Evolutionary conservation across 2,888 invertebrate species (phyloP).

Genomic region (Lasius platythorax): DNA sequence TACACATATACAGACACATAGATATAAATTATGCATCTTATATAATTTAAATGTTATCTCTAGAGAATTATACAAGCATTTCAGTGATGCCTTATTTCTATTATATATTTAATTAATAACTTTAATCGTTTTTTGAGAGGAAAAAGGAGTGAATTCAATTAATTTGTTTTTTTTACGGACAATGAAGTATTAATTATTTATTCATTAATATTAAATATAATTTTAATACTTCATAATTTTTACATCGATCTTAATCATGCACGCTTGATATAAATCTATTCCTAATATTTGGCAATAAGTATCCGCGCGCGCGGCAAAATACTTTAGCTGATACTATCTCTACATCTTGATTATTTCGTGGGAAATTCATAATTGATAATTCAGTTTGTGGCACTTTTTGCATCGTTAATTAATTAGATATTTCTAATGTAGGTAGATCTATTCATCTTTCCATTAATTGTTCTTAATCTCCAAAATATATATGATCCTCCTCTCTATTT

Average conservation of each 20-base stretch:
- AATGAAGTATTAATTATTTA: not conserved
- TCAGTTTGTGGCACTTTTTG: not conserved
- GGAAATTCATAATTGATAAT: not conserved
- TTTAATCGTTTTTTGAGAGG: not conserved
- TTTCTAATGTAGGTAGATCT: not conserved
- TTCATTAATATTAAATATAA: slow-evolving; percentile 13
- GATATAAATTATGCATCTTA: not conserved
- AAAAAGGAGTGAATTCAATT: not conserved
- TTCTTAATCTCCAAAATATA: not conserved
- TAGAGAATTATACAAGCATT: not conserved
- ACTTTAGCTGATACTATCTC: not conserved
- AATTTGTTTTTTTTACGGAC: not conserved
- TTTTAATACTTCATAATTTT: slow-evolving; percentile 15
- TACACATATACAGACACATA: not conserved
- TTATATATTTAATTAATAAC: not conserved
- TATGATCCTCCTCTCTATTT: not conserved
- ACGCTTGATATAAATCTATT: not conserved
- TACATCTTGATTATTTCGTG: not conserved
- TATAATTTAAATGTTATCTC: not conserved
- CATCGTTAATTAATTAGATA: slow-evolving; percentile 1
- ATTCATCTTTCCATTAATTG: not conserved
- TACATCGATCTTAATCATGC: not conserved
- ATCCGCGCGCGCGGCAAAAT: not conserved
- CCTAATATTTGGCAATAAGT: not conserved
- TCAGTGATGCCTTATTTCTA: not conserved